A percentile compares a stretch with the other conserved stretches of the same genome.
phyloP scores from a whole-genome alignment of 2,797 vertebrate genomes.

The Gallirallus australis region DNA sequence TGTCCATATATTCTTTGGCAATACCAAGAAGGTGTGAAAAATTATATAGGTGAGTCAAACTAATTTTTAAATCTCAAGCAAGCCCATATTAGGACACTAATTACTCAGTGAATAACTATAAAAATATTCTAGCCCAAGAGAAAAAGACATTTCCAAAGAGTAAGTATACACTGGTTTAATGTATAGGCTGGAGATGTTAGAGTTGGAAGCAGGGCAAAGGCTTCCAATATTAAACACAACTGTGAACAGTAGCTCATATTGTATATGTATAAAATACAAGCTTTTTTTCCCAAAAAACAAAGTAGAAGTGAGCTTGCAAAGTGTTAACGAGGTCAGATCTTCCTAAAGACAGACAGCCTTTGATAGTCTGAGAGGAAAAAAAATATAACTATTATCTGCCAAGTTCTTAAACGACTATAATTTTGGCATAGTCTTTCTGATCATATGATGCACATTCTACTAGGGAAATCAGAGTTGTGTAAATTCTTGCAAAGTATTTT shows the following conservation, averaged over 20 bases:
- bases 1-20: neutral
- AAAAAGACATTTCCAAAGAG: neutral
- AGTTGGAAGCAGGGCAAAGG: neutral
- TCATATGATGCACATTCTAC: neutral
- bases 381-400: neutral
- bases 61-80: neutral
- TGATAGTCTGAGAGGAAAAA: neutral
- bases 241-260: neutral
- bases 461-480: neutral
- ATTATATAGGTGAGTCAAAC: neutral
- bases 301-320: neutral
- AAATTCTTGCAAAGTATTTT: slow-evolving; percentile 1
- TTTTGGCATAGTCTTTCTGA: neutral
- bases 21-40: neutral
- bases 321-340: neutral
- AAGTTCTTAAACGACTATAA: neutral
- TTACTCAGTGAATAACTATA: neutral
- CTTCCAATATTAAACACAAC: neutral
- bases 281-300: neutral
- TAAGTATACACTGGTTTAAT: neutral
- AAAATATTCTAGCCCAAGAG: neutral
- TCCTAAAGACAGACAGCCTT: neutral
- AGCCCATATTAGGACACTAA: neutral
- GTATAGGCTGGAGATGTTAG: neutral
- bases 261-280: neutral